Percentiles rank a stretch among this genome's conserved stretches.
These are phyloP conservation scores for Noctua pronuba DNA, from an alignment of 2,888 invertebrate species.

Conservation along the genomic window DNA sequence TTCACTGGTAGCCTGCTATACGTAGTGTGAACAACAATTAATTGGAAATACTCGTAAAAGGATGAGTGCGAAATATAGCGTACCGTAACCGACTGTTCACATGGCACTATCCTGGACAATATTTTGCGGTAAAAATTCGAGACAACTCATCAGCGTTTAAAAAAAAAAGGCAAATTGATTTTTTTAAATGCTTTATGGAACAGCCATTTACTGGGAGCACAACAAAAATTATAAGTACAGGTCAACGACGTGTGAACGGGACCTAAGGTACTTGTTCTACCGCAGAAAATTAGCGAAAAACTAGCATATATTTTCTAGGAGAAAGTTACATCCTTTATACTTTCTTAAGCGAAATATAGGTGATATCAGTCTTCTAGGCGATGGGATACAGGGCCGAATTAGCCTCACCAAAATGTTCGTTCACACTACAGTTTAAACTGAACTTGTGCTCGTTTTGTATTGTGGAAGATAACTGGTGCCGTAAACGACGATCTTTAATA, in stretches of 20 bases:
- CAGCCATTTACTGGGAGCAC: not conserved
- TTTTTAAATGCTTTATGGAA: not conserved
- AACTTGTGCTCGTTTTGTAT: not conserved
- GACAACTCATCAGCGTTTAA: too few species aligned
- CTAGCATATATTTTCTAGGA: too few species aligned
- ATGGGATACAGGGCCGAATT: not conserved
- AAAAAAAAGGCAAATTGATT: too few species aligned
- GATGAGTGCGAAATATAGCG: not conserved
- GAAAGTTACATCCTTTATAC: not conserved
- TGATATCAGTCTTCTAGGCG: not conserved
- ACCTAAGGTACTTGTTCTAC: not conserved
- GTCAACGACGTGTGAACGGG: not conserved
- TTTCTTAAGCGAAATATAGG: not conserved
- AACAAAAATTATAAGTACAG: not conserved
- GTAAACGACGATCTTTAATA: too few species aligned
- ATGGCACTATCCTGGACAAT: not conserved
- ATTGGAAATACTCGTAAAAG: not conserved
- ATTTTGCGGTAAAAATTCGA: not conserved
- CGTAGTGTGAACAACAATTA: too few species aligned
- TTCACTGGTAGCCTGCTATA: not conserved
- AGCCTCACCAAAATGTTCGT: not conserved
- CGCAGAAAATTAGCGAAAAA: not conserved
- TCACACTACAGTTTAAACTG: not conserved
- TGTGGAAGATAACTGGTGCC: not conserved
- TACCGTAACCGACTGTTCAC: not conserved